Conservation (phyloP, 1,140 invertebrate species). For the Lordiphosa collinella region DNA sequence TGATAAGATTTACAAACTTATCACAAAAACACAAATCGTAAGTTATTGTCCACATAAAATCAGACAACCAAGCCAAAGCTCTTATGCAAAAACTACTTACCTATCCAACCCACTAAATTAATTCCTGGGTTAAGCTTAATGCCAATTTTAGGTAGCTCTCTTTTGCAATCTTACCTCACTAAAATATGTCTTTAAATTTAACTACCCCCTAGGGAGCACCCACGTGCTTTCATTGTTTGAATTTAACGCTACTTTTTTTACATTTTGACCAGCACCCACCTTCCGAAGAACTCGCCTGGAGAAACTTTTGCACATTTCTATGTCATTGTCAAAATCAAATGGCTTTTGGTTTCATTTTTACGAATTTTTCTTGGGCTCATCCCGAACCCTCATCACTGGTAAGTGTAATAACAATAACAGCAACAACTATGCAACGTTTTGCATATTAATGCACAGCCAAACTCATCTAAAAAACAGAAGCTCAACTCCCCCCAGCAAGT, state of each 20-base stretch:
- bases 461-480: slow-evolving; percentile 57
- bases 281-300: neutral
- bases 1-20: too few species aligned
- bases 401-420: slow-evolving; percentile 18
- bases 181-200: too few species aligned
- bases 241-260: slow-evolving; percentile 24
- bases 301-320: slow-evolving; percentile 44
- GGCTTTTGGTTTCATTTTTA: slow-evolving; percentile 29
- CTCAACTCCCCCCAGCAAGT: slow-evolving; percentile 25
- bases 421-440: slow-evolving; percentile 41
- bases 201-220: too few species aligned
- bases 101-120: too few species aligned
- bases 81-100: too few species aligned
- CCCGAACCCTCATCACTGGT: slow-evolving; percentile 24
- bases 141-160: too few species aligned
- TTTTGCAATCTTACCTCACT: too few species aligned
- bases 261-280: neutral
- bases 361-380: slow-evolving; percentile 12
- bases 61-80: too few species aligned
- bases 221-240: too few species aligned
- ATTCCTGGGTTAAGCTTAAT: too few species aligned
- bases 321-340: slow-evolving; percentile 49
- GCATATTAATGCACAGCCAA: slow-evolving; percentile 53
- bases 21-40: too few species aligned
- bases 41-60: too few species aligned